A percentile compares a stretch with the other conserved stretches of the same genome.
Conservation (phyloP, 2,888 invertebrate genomes). For the Xestia sexstrigata region DNA sequence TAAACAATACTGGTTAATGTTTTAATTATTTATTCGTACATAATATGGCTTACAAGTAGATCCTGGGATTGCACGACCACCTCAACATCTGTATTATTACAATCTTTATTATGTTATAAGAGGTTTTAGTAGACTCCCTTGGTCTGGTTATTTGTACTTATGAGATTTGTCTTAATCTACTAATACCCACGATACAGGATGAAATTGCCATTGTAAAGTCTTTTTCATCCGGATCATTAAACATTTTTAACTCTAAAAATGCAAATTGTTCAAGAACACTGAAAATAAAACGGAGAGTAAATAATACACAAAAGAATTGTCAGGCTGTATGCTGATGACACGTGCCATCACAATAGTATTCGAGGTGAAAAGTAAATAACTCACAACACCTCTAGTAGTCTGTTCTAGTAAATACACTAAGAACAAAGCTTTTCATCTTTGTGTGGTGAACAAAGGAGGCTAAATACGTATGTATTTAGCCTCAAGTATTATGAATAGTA, state of each 20-base stretch:
- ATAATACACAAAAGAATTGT: slow-evolving; percentile 27
- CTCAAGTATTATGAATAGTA: too few species aligned
- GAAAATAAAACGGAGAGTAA: background rate
- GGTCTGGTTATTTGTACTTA: background rate
- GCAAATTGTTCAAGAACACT: background rate
- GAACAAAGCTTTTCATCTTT: slow-evolving; percentile 36
- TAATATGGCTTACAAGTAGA: background rate
- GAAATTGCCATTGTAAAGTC: background rate
- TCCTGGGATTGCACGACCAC: background rate
- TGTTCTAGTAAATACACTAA: slow-evolving; percentile 15
- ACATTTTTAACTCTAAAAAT: background rate
- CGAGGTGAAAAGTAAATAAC: slow-evolving; percentile 21
- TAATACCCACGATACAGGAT: background rate
- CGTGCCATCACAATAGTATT: slow-evolving; percentile 31
- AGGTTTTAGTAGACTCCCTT: background rate
- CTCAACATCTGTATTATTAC: background rate
- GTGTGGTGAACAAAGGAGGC: background rate
- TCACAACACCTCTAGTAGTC: slow-evolving; percentile 14
- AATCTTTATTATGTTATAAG: background rate
- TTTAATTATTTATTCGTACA: background rate
- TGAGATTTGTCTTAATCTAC: too few species aligned
- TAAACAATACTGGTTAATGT: background rate
- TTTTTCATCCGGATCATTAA: background rate
- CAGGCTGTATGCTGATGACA: slow-evolving; percentile 2
- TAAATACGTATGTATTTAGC: too few species aligned